A percentile compares a stretch with the other conserved stretches of the same genome.
Conservation (phyloP, 2,797 vertebrate genomes). For the Bovichtus variegatus region DNA sequence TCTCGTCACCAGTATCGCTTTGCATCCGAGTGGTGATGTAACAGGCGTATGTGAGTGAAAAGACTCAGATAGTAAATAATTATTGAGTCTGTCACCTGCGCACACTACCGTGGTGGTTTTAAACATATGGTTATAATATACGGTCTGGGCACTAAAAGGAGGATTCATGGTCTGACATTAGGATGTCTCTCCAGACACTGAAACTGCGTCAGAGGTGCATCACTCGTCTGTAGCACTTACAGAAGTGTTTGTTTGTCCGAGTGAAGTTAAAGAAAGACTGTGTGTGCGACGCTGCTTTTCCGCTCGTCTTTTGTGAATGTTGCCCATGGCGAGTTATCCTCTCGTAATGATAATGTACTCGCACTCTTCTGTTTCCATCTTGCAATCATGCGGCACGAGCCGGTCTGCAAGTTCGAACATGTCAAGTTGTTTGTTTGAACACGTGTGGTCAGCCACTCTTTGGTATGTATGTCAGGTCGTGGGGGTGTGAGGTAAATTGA, state of each 20-base stretch:
- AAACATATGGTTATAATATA: constrained; percentile 8
- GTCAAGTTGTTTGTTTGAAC: constrained; percentile 39
- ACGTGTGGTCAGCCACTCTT: constrained; percentile 13
- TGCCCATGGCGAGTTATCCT: constrained; percentile 11
- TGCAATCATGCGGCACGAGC: constrained; percentile 41
- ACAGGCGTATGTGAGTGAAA: constrained; percentile 36
- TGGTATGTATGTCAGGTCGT: constrained; percentile 27
- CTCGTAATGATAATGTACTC: constrained; percentile 40
- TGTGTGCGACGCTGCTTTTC: background rate
- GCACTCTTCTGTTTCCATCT: constrained; percentile 38
- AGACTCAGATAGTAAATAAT: constrained; percentile 18
- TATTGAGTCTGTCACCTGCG: constrained; percentile 13
- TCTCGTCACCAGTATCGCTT: constrained; percentile 34
- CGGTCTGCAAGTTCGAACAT: constrained; percentile 55
- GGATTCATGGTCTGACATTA: constrained; percentile 14
- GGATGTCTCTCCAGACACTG: constrained; percentile 12
- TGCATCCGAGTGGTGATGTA: constrained; percentile 53
- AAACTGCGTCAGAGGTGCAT: constrained; percentile 15
- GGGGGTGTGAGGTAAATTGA: background rate
- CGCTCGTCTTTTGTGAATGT: constrained; percentile 14
- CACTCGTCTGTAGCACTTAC: constrained; percentile 2
- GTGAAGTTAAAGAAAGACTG: constrained; percentile 1
- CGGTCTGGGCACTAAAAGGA: constrained; percentile 23
- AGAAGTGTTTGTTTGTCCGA: constrained; percentile 38
- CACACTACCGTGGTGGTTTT: constrained; percentile 33